These are phyloP conservation scores for Galeopterus variegatus DNA, from an alignment of 2,113 vertebrate species.

Conservation along the genomic window DNA sequence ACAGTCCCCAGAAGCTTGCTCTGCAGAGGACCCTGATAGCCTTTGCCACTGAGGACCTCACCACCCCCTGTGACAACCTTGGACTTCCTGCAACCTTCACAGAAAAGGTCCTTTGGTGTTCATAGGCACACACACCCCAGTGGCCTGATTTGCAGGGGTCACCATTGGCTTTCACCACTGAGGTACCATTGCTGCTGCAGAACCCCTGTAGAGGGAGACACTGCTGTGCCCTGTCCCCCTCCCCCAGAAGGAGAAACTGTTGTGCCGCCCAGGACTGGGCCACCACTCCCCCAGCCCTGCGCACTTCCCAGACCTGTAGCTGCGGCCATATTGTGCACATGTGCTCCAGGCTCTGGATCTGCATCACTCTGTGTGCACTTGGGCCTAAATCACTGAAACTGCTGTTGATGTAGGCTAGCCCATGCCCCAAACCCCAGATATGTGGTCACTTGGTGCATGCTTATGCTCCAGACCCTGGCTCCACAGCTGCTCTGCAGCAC, in stretches of 20 bases:
- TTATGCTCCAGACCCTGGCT: neutral
- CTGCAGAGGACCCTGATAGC: neutral
- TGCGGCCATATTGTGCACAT: neutral
- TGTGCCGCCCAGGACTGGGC: neutral
- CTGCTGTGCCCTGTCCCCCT: neutral
- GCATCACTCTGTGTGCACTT: neutral
- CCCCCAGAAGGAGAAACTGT: neutral
- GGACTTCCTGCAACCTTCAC: neutral
- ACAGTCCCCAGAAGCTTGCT: neutral
- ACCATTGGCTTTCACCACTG: neutral
- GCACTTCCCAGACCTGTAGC: neutral
- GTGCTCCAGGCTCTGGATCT: neutral
- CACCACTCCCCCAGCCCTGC: neutral
- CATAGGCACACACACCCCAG: no score
- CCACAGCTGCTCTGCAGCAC: neutral
- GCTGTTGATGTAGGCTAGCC: neutral
- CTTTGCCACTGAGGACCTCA: neutral
- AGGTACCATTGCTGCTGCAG: neutral
- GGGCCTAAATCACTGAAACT: neutral
- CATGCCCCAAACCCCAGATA: neutral
- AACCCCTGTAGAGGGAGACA: neutral
- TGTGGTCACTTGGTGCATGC: neutral
- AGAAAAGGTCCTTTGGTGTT: neutral
- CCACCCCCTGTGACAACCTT: neutral
- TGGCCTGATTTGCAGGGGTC: neutral